Percentiles rank a stretch among this genome's conserved stretches.
phyloP scores from a whole-genome alignment of 2,888 invertebrate species.

The Mamestra brassicae region DNA sequence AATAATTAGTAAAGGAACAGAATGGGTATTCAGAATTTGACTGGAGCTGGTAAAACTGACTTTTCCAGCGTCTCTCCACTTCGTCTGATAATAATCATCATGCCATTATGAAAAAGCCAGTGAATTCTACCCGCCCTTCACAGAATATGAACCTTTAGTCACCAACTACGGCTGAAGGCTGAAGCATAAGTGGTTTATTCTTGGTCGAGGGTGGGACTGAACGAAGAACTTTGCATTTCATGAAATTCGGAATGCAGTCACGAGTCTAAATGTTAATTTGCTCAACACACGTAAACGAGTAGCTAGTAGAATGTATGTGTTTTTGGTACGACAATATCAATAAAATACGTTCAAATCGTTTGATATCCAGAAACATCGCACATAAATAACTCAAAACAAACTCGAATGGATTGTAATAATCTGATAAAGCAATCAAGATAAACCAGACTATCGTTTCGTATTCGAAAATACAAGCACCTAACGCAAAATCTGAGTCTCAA shows the following conservation, averaged over 20 bases:
- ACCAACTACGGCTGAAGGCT: not conserved
- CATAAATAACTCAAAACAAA: conserved; percentile 5
- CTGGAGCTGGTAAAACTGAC: not conserved
- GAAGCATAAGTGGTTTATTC: conserved; percentile 10
- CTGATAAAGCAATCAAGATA: conserved; percentile 36
- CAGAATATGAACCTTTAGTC: not conserved
- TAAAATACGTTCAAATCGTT: not conserved
- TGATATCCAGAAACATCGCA: not conserved
- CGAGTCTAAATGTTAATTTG: not conserved
- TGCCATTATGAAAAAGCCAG: not conserved
- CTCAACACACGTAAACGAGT: not conserved
- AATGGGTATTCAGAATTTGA: too few species aligned
- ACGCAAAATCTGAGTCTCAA: conserved; percentile 38
- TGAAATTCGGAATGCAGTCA: conserved; percentile 22
- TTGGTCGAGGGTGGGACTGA: not conserved
- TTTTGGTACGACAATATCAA: not conserved
- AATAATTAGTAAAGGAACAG: too few species aligned
- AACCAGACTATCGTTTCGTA: conserved; percentile 34
- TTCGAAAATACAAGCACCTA: not conserved
- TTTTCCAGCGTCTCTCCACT: not conserved
- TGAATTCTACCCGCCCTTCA: not conserved
- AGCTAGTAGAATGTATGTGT: not conserved
- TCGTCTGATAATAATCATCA: not conserved
- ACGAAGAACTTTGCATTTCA: conserved; percentile 17
- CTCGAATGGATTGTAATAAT: not conserved